These are phyloP conservation scores for Argya squamiceps DNA, from an alignment of 2,797 vertebrate genomes.

Conservation along the genomic window DNA sequence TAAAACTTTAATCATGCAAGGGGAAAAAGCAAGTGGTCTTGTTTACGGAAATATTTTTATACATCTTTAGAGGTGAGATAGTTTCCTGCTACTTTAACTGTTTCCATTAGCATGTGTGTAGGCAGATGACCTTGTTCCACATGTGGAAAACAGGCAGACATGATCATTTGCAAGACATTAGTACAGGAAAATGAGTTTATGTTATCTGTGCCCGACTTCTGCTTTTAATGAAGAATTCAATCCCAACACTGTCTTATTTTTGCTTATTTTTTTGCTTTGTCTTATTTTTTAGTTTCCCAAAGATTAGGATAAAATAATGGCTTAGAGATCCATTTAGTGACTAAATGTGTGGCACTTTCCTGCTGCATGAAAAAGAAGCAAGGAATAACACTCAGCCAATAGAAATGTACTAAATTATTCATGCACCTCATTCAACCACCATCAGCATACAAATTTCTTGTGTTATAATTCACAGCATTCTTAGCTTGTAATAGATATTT, in stretches of 20 bases:
- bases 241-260: fast-evolving
- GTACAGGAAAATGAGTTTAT: background rate
- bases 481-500: background rate
- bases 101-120: background rate
- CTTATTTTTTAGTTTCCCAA: background rate
- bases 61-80: background rate
- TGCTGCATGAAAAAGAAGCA: background rate
- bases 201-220: background rate
- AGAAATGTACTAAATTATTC: background rate
- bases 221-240: background rate
- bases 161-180: background rate
- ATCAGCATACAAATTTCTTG: background rate
- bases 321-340: background rate
- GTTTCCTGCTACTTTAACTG: background rate
- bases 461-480: background rate
- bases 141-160: background rate
- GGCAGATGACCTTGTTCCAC: background rate
- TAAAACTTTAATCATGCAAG: background rate
- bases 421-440: background rate
- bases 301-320: background rate
- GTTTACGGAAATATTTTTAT: background rate
- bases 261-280: too few relatives aligned
- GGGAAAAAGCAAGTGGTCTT: background rate
- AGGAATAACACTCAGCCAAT: background rate
- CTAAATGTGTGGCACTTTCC: background rate